Conservation (phyloP, 2,797 vertebrate genomes). For the Aulostomus chinensis region DNA sequence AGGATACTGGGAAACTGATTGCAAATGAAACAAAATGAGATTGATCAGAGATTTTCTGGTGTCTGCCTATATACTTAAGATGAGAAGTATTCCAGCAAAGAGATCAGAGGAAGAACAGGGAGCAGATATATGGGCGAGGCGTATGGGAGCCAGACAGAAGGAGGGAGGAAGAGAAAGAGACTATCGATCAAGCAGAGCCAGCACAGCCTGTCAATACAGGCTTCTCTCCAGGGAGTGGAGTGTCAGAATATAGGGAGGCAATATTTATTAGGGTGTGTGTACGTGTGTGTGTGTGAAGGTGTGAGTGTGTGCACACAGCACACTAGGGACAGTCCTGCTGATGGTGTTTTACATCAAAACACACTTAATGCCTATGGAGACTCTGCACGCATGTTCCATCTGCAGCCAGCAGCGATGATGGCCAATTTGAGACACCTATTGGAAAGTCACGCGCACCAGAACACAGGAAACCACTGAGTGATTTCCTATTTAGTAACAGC, state of each 20-base stretch:
- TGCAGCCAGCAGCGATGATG: constrained; percentile 26
- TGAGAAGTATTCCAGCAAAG: constrained; percentile 37
- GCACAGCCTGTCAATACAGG: constrained; percentile 55
- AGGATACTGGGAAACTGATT: constrained; percentile 29
- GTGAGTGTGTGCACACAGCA: too few relatives aligned
- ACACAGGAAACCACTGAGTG: constrained; percentile 49
- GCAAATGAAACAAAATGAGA: constrained; percentile 48
- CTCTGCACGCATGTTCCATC: constrained; percentile 50
- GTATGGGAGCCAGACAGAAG: not conserved
- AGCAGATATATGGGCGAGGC: constrained; percentile 13
- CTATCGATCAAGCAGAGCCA: constrained; percentile 68
- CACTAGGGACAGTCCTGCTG: constrained; percentile 23
- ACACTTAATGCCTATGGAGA: constrained; percentile 57
- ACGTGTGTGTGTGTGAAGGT: too few relatives aligned
- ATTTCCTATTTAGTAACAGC: not conserved
- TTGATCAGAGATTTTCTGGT: constrained; percentile 34
- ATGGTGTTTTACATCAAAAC: constrained; percentile 64
- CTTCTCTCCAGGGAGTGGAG: constrained; percentile 49
- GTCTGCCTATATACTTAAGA: constrained; percentile 30
- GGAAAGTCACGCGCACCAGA: constrained; percentile 46
- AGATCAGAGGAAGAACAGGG: constrained; percentile 30
- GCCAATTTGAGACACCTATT: constrained; percentile 45
- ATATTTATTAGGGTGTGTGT: constrained; percentile 48
- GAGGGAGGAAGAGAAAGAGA: constrained; percentile 35
- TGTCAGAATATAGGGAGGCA: constrained; percentile 58